phyloP scores from a whole-genome alignment of 2,797 vertebrate species.

The Sparidentex hasta region DNA sequence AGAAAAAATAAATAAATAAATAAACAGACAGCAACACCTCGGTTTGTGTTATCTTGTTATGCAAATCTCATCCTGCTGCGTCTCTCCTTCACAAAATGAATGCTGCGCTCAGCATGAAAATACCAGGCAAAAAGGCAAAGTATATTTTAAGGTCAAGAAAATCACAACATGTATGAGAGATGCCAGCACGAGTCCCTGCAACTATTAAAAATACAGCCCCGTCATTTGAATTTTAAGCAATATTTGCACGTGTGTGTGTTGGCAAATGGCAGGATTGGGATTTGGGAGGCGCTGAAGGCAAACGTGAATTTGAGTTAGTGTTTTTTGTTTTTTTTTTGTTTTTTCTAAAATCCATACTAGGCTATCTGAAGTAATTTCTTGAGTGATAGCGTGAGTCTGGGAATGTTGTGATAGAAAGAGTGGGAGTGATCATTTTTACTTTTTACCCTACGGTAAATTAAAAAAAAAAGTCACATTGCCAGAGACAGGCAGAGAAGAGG shows the following conservation, averaged over 20 bases:
- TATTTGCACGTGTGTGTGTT: not conserved
- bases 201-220: not conserved
- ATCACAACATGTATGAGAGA: not conserved
- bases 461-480: not conserved
- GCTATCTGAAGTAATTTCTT: too few relatives aligned
- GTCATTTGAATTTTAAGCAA: not conserved
- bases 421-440: not conserved
- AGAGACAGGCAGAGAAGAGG: not conserved
- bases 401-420: not conserved
- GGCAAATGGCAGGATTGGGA: not conserved
- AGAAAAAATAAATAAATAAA: too few relatives aligned
- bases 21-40: too few relatives aligned
- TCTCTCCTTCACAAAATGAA: not conserved
- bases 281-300: not conserved
- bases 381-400: not conserved
- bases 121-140: not conserved
- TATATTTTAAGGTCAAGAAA: slow-evolving; percentile 15
- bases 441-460: not conserved
- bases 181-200: not conserved
- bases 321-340: too few relatives aligned
- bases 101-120: not conserved
- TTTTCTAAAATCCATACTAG: not conserved
- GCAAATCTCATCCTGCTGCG: not conserved
- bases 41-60: not conserved
- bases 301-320: not conserved